Evolutionary conservation across 2,113 vertebrate genomes (phyloP).

Genomic region (Cryptomyrus ogoouensis): DNA sequence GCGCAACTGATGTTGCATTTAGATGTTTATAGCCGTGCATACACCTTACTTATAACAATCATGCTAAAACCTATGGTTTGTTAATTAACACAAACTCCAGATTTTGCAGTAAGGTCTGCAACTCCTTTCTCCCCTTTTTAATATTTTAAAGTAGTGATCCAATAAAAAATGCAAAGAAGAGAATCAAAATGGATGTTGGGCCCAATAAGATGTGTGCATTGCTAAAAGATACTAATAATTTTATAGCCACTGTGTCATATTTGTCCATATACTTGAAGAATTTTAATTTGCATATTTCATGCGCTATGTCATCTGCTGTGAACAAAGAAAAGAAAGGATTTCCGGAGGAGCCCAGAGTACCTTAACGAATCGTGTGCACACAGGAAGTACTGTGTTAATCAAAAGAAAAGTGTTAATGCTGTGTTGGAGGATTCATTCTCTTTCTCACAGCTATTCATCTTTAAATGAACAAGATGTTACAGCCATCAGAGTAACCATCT

Average conservation of each 20-base stretch:
- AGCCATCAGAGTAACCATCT: slow-evolving; percentile 10
- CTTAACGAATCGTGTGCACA: not conserved
- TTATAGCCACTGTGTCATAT: not conserved
- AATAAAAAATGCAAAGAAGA: not conserved
- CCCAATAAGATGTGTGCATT: not conserved
- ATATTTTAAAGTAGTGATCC: not conserved
- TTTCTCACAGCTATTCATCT: not conserved
- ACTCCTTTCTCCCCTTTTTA: not conserved
- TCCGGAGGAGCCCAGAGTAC: not conserved
- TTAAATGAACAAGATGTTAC: not conserved
- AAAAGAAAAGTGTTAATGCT: not conserved
- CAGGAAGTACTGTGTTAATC: not conserved
- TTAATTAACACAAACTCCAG: not conserved
- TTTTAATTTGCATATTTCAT: not conserved
- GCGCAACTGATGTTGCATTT: not conserved
- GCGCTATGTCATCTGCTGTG: not conserved
- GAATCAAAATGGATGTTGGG: not conserved
- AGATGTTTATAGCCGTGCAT: not conserved
- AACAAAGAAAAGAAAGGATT: not conserved
- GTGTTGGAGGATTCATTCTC: not conserved
- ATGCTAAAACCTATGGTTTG: not conserved
- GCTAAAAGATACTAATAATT: not conserved
- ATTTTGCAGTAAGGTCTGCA: not conserved
- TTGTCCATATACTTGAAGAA: not conserved
- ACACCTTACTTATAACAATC: not conserved